A percentile compares a stretch with the other conserved stretches of the same genome.
phyloP scores from a whole-genome alignment of 2,797 vertebrate genomes.

The Brachymystax lenok region DNA sequence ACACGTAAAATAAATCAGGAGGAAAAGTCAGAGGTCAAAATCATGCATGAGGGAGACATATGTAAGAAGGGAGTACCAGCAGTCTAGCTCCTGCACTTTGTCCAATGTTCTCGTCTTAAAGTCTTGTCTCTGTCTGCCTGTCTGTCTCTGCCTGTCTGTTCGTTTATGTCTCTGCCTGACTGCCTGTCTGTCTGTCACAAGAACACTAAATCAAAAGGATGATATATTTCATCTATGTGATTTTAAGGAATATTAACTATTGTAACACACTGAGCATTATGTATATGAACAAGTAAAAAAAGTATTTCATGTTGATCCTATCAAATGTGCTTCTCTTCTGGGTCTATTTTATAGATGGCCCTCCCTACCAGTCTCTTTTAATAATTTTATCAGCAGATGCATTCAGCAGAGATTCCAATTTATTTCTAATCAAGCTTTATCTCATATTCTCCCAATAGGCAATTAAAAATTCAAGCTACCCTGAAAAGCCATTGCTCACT shows the following conservation, averaged over 20 bases:
- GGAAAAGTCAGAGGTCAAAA: constrained; percentile 58
- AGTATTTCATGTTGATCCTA: constrained; percentile 50
- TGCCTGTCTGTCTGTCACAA: constrained; percentile 7
- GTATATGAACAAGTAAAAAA: constrained; percentile 34
- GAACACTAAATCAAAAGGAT: too few relatives aligned
- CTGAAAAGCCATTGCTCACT: constrained; percentile 83
- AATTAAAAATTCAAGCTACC: constrained; percentile 83
- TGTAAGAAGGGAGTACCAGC: constrained; percentile 43
- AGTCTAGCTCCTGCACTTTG: constrained; percentile 22
- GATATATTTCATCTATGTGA: too few relatives aligned
- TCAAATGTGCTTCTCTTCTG: constrained; percentile 41
- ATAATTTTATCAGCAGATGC: constrained; percentile 75
- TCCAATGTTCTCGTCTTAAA: background rate
- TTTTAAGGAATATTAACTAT: too few relatives aligned
- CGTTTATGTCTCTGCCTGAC: constrained; percentile 80
- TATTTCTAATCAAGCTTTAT: constrained; percentile 85
- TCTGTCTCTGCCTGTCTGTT: constrained; percentile 79
- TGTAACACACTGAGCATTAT: too few relatives aligned
- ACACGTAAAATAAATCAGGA: constrained; percentile 63
- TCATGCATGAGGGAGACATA: constrained; percentile 61
- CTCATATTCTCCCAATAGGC: constrained; percentile 84
- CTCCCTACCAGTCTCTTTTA: constrained; percentile 67
- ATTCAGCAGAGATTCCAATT: constrained; percentile 83
- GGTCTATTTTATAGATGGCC: constrained; percentile 46
- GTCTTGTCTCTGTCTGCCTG: constrained; percentile 1